Base-by-base conservation (phyloP, 2,113 vertebrate genomes). In the Epinephelus fuscoguttatus region DNA sequence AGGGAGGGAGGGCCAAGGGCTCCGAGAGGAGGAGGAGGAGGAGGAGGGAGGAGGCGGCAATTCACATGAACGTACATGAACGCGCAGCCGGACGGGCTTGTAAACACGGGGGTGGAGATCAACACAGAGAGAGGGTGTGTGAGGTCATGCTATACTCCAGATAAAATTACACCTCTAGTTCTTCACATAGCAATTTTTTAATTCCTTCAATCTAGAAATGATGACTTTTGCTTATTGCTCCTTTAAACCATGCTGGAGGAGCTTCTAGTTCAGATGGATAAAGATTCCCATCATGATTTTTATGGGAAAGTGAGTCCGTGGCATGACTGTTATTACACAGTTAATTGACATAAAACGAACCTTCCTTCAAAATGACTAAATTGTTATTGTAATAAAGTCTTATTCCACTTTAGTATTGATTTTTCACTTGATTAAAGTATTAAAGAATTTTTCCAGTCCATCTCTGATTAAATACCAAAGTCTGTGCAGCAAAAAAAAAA, bases 401-500 rank as follows among this genome's bases (percentile, higher is more conserved):
- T 47, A 68, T 69, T 37, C 10, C 12, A 18, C 7, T 15, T 3
- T 11, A 50, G 6, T 0, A 63, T 13, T 17, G 30, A 75, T 64
- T 30, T 64, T 64, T 19, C 8, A 12, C 74, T 45, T 45, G 37
- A 76, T 27, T 15, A 27, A 75, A 18, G 3, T 1, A 40, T 23
- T 14, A 14, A 12, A 47, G 0, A 42, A 6, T 17, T 37, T 78
- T 27, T 47, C 17, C 12, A 12, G 3, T 13, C 33, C 33, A 37
- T 37, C 33, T 42, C n/a, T 14, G 12, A 59, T 52, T 45, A 12
- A 69, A 30, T 21, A 8, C 40, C 19, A 59, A 50, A 77, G 4
- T 52, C 10, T 55, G 19, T 50, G 42, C 47, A 27, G 18, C 13
- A 70, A 78, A 61, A 18, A 66, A 78, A 27, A 56, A 70, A 17